Conservation (phyloP, 2,113 vertebrate species). For the Paradoxurus hermaphroditus region DNA sequence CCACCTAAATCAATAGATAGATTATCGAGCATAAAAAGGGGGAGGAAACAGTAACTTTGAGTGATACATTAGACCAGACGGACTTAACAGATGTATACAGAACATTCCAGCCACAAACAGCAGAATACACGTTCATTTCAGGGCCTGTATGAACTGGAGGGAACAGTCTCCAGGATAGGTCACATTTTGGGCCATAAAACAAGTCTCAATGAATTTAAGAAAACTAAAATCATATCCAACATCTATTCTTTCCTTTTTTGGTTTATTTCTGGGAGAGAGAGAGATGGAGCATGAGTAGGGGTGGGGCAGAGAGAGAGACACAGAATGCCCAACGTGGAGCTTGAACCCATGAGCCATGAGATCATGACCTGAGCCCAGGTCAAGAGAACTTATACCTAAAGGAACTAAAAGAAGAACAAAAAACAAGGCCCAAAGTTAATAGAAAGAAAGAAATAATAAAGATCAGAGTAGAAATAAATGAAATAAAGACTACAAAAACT, state of each 20-base stretch:
- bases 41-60: not conserved
- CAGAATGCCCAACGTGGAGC: too few species aligned
- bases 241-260: not conserved
- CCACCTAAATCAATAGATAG: not conserved
- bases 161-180: not conserved
- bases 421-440: not conserved
- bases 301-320: too few species aligned
- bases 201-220: not conserved
- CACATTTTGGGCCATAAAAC: not conserved
- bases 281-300: too few species aligned
- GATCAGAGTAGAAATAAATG: not conserved
- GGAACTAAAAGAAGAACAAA: not conserved
- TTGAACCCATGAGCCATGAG: too few species aligned
- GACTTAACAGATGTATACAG: not conserved
- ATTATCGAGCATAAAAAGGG: not conserved
- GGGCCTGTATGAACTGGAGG: not conserved
- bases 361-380: too few species aligned
- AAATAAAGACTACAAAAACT: not conserved
- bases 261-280: too few species aligned
- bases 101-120: not conserved
- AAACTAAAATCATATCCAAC: not conserved
- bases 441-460: not conserved
- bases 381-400: not conserved
- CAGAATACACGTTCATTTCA: not conserved
- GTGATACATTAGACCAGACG: not conserved